Percentiles rank a stretch among this genome's conserved stretches.
Conservation (phyloP, 2,888 invertebrate genomes). For the Stenodera caucasica region DNA sequence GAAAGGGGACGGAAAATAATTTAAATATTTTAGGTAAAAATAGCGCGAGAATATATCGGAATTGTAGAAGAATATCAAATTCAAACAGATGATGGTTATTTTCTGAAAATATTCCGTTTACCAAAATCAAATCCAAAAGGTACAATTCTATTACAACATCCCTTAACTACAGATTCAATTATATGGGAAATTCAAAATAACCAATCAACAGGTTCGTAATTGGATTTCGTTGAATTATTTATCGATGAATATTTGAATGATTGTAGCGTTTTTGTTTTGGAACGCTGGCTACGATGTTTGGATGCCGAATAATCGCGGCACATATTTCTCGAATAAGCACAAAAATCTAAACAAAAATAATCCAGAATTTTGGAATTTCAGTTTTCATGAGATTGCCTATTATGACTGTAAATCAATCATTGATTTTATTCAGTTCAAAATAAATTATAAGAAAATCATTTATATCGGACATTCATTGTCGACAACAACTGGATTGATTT, state of each 20-base stretch:
- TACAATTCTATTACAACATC: neutral
- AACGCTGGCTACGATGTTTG: slow-evolving; percentile 29
- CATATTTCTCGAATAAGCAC: slow-evolving; percentile 21
- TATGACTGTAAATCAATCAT: slow-evolving; percentile 27
- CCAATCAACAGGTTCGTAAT: slow-evolving; percentile 17
- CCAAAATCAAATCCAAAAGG: neutral
- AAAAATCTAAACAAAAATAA: slow-evolving; percentile 6
- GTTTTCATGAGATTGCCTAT: slow-evolving; percentile 31
- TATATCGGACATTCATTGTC: slow-evolving; percentile 30
- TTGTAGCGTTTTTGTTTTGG: slow-evolving; percentile 24
- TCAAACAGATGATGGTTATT: slow-evolving; percentile 29
- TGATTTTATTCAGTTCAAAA: slow-evolving; percentile 17
- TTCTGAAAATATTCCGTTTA: slow-evolving; percentile 18
- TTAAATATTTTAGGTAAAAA: slow-evolving; percentile 7
- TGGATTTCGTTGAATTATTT: neutral
- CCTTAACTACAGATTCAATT: slow-evolving; percentile 20
- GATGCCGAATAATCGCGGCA: slow-evolving; percentile 29
- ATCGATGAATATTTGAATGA: neutral
- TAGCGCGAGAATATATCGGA: slow-evolving; percentile 15
- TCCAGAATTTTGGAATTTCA: slow-evolving; percentile 29
- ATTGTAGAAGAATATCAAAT: slow-evolving; percentile 13
- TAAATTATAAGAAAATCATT: slow-evolving; percentile 17
- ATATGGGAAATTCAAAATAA: slow-evolving; percentile 20
- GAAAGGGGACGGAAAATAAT: no score
- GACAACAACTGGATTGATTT: slow-evolving; percentile 16